Conservation (phyloP, 2,888 invertebrate species). For the Ochlodes sylvanus region DNA sequence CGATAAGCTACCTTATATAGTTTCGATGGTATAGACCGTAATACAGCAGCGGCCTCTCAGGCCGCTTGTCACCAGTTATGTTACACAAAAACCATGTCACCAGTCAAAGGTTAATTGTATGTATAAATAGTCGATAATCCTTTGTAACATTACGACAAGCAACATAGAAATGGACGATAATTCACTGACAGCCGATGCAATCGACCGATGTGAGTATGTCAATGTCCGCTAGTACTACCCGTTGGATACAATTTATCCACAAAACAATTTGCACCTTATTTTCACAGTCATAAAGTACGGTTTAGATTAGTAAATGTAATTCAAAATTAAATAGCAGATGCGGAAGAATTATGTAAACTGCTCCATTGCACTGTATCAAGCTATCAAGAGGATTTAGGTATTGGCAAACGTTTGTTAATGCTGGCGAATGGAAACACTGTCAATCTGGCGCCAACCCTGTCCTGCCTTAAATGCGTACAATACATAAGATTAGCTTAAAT, state of each 20-base stretch:
- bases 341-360: constrained; percentile 7
- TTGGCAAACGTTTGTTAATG: neutral
- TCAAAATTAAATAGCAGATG: constrained; percentile 1
- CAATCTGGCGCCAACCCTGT: too few relatives aligned
- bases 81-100: too few relatives aligned
- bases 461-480: too few relatives aligned
- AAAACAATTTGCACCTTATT: neutral
- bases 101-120: too few relatives aligned
- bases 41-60: too few relatives aligned
- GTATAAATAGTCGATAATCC: neutral
- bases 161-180: constrained; percentile 1
- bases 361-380: neutral
- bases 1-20: too few relatives aligned
- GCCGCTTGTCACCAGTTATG: too few relatives aligned
- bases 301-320: neutral
- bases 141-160: neutral
- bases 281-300: neutral
- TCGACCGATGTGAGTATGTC: constrained; percentile 8
- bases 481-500: too few relatives aligned
- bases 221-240: constrained; percentile 1
- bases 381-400: neutral
- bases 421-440: too few relatives aligned
- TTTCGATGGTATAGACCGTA: too few relatives aligned
- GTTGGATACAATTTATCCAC: neutral
- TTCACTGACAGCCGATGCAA: neutral